Evolutionary conservation across 2,888 invertebrate genomes (phyloP), one percentile per base, ranked within the genome.

Genomic region (Drosophila stalkeri): DNA sequence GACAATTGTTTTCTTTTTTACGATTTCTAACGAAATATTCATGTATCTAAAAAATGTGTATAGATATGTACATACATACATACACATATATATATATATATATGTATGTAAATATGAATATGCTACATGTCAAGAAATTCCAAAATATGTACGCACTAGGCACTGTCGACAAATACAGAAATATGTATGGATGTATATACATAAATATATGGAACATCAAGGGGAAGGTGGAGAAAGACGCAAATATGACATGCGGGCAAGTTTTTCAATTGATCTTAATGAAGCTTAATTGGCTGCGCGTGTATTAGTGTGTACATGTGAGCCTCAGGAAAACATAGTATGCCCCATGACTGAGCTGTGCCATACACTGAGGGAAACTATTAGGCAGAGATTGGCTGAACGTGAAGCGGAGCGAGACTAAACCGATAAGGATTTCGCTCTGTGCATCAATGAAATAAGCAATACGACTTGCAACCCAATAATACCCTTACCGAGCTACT

Each of bases 241-340:
- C 37, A 39, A 59, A 52, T 63, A 57, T 85, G 86, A 81, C 91
- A 92, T 92, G 92, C 92, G 92, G 92, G 92, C 88, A 83, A 80
- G 81, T 85, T 90, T 79, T 80, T 92, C 91, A 92, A 92, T 92
- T 92, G 91, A 91, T 91, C 89, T 92, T 92, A 92, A 92, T 89
- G 89, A 92, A 90, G 90, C 91, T 92, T 92, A 92, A 92, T 92
- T 92, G 92, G 70, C 66, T 89, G 86, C 75, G 64, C 51, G 55
- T 86, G 92, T 92, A 77, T 90, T 83, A 71, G 81, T 86, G 67
- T 65, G 60, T 81, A 41, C 51, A 51, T 81, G 87, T 70, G 71
- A 65, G 60, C 60, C 41, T 72, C 51, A 62, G 51, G 57, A 52
- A 64, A 60, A 62, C 41, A 76, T 52, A 65, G 46, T n/a, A 44